These are phyloP conservation scores for Myotis yumanensis DNA, from an alignment of 2,113 vertebrate species.

Conservation along the genomic window DNA sequence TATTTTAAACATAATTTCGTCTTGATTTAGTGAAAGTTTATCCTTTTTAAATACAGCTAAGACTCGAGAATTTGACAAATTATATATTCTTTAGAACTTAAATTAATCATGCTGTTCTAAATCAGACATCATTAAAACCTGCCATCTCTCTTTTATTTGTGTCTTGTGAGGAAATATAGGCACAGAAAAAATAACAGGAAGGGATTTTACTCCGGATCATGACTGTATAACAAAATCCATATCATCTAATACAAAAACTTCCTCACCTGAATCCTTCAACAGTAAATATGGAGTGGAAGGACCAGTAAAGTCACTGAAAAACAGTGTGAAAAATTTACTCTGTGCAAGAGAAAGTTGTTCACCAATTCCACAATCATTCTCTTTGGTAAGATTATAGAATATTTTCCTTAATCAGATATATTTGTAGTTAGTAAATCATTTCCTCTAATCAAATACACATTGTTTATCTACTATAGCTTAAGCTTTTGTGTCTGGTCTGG, in stretches of 20 bases:
- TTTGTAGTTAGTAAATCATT: neutral
- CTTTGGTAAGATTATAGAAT: slow-evolving; percentile 78
- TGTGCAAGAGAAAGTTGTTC: slow-evolving; percentile 74
- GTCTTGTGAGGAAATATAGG: slow-evolving; percentile 72
- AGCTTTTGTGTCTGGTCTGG: neutral
- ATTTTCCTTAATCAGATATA: neutral
- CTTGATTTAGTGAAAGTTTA: slow-evolving; percentile 53
- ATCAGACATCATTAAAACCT: neutral
- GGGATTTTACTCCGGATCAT: slow-evolving; percentile 60
- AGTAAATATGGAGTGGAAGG: slow-evolving; percentile 41
- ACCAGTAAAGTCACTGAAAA: slow-evolving; percentile 40
- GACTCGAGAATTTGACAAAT: neutral
- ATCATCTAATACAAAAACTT: slow-evolving; percentile 65
- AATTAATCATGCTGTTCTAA: neutral
- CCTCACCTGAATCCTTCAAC: slow-evolving; percentile 60
- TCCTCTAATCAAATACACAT: neutral
- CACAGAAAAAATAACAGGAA: slow-evolving; percentile 74
- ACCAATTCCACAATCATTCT: slow-evolving; percentile 55
- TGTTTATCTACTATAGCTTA: neutral
- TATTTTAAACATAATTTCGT: slow-evolving; percentile 17
- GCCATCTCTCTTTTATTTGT: slow-evolving; percentile 19
- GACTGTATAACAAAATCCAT: slow-evolving; percentile 51
- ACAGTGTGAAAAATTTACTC: neutral
- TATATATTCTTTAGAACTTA: neutral
- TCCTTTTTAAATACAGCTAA: slow-evolving; percentile 34